Base-by-base conservation (phyloP, 2,888 invertebrate species). In the Troides oblongomaculatus region DNA sequence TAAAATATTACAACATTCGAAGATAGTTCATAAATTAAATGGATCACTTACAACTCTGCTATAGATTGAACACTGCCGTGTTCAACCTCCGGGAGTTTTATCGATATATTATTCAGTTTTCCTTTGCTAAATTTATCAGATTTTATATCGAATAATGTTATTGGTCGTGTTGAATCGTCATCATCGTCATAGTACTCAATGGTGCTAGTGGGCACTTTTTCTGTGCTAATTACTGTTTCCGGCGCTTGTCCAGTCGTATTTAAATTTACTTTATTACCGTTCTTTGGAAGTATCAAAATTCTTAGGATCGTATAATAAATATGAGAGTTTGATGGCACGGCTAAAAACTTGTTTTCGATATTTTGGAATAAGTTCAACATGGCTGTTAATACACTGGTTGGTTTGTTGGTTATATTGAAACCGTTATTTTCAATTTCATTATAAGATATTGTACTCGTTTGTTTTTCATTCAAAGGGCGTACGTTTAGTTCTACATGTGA, bases 401-500 rank as follows among this genome's bases (percentile, higher is more conserved):
- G 14, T 6, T 30, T 1, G 0, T 53, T 0, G 14, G 6, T n/a
- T n/a, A 30, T 36, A 53, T 53, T 30, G 1, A 30, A 30, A 30
- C 56, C 18, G 14, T 25, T 7, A 6, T 63, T 64, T 57, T 36
- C 36, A 64, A n/a, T 14, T 21, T 56, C 30, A n/a, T 39, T 17
- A 8, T 57, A 39, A 21, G 64, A 36, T 21, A 57, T 57, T 36
- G 14, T 30, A 6, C 57, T 64, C 1, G 57, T n/a, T 56, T 21
- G 21, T 53, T 56, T 56, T 50, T 25, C 25, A 2, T 53, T 8
- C 18, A 63, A 30, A 18, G 63, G 63, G 0, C 63, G 63, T 56
- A 64, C 56, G 7, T 36, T 64, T 3, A 64, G 12, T 64, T 57
- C 63, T 23, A 63, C 25, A 25, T 63, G 63, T 1, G 63, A 64